Evolutionary conservation across 1,140 invertebrate genomes (phyloP), one percentile per base, ranked within the genome.

Genomic region (Nautilus pompilius): DNA sequence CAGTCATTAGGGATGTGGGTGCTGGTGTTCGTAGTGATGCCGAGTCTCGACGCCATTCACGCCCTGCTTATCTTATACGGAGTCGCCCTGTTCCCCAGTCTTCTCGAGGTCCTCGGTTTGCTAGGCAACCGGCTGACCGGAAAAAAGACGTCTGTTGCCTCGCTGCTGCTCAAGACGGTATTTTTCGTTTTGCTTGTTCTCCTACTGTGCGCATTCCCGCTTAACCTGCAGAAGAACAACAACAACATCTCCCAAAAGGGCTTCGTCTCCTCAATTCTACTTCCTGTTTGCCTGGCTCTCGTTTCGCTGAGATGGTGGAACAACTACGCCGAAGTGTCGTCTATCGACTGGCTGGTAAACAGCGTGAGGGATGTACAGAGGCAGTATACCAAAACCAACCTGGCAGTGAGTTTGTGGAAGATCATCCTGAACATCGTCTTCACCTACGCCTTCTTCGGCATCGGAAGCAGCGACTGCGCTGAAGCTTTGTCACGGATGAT

Each of bases 31-130:
- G 86, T 89, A 26, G 88, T 97, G 34, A 83, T 98, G 4, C 95
- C 95, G 2, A 90, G 93, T 73, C 78, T 97, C 36, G 93, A 97
- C 80, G 92, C 93, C 6, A 89, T 96, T 29, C 93, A 93, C 82
- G 93, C 92, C 4, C 90, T 92, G 13, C 95, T 96, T 91, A 83
- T 98, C 45, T 95, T 93, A 8, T 95, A 95, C 80, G 75, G 65
- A 48, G 67, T 76, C 17, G 68, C 59, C 46, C 36, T 65, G 29
- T 58, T 74, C 29, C 78, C 69, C 15, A 60, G 54, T 15, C 36
- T 67, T 13, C 41, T 74, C 32, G 72, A 71, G 55, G 56, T 71
- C 26, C 60, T 71, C 33, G 62, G 3, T 45, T 45, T 33, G 33
- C 36, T 22, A 45, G 15, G 34, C 45, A 30, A 24, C 17, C 17